Base-by-base conservation (phyloP, 1,140 invertebrate species). In the Andrena cerasifolii region DNA sequence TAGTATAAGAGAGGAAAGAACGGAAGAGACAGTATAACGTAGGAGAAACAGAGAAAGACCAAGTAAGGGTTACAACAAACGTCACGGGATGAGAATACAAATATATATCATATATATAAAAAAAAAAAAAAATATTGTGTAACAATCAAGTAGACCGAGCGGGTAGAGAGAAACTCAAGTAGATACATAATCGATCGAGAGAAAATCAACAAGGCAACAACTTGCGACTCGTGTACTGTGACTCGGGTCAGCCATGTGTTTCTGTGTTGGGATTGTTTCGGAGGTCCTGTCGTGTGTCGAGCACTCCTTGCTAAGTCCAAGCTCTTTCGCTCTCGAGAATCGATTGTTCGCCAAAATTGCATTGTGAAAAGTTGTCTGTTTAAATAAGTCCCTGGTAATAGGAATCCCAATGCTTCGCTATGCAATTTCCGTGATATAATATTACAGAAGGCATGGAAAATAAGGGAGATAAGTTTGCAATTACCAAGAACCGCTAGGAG, bases 111-210 rank as follows among this genome's bases (percentile, higher is more conserved):
- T n/a, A n/a, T n/a, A n/a, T n/a, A n/a, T n/a, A n/a, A n/a, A n/a
- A n/a, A n/a, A n/a, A n/a, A n/a, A n/a, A n/a, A n/a, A n/a, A n/a
- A n/a, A n/a, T 47, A 85, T 82, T 65, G 79, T 86, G 72, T 80
- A 85, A 82, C 71, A 78, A 87, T 78, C 58, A 86, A 83, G 79
- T 70, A 88, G 86, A 92, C 88, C 86, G 88, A 91, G 91, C 91
- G 92, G 92, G 92, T 92, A 93, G 92, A 93, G 92, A 93, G 92
- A 91, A 90, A 91, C 86, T 89, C 86, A 91, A 85, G 73, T 82
- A 88, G 82, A 79, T 84, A 87, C 72, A 88, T 73, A 86, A 89
- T 86, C 59, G 87, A 88, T 87, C 67, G 77, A 91, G 75, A 90
- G 73, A 89, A 86, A 86, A 85, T 89, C 86, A 78, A 91, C 72